A percentile compares a stretch with the other conserved stretches of the same genome.
Conservation (phyloP, 2,888 invertebrate genomes). For the Glomeris marginata region DNA sequence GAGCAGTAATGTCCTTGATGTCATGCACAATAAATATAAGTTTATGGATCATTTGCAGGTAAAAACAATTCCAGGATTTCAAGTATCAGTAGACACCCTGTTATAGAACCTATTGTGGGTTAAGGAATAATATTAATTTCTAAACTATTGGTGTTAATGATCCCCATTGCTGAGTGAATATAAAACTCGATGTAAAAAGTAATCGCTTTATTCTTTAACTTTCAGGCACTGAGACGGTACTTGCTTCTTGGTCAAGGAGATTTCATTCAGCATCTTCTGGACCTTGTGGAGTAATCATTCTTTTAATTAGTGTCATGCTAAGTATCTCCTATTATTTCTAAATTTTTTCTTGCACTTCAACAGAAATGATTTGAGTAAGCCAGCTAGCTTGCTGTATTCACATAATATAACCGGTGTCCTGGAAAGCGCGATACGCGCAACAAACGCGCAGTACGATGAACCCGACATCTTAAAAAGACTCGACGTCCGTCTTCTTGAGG, state of each 20-base stretch:
- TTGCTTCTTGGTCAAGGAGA: slow-evolving; percentile 89
- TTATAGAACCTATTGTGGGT: no score
- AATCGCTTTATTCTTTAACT: no score
- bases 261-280: slow-evolving; percentile 85
- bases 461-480: slow-evolving; percentile 74
- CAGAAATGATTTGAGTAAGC: slow-evolving; percentile 75
- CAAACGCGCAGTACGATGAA: slow-evolving; percentile 88
- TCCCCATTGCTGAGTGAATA: no score
- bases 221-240: slow-evolving; percentile 72
- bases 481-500: slow-evolving; percentile 57
- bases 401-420: slow-evolving; percentile 58
- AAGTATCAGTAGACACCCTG: no score
- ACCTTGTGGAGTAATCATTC: slow-evolving; percentile 61
- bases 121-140: no score
- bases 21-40: slow-evolving; percentile 72
- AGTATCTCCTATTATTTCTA: neutral
- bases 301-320: neutral
- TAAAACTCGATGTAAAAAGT: no score
- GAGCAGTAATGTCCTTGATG: slow-evolving; percentile 67
- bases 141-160: no score
- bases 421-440: slow-evolving; percentile 47
- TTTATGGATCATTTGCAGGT: slow-evolving; percentile 65
- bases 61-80: no score
- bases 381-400: slow-evolving; percentile 66
- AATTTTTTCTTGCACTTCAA: slow-evolving; percentile 14